Evolutionary conservation across 2,113 vertebrate species (phyloP).

Genomic region (Gnathonemus longibarbis): DNA sequence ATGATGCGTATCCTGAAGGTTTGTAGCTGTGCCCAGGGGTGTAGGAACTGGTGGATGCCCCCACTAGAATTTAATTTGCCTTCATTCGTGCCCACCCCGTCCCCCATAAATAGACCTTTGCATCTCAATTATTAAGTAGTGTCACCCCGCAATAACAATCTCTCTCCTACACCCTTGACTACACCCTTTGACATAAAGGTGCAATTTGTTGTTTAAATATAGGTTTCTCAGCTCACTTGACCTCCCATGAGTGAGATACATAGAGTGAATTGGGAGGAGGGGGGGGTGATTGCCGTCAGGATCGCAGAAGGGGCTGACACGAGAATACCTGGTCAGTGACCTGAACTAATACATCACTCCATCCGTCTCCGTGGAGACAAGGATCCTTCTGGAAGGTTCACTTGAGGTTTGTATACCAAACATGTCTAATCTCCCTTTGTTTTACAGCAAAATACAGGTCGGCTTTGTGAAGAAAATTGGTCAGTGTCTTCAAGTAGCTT

Average conservation of each 20-base stretch:
- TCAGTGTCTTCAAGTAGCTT: not conserved
- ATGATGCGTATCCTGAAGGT: not conserved
- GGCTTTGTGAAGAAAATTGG: not conserved
- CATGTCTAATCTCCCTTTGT: not conserved
- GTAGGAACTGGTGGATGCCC: not conserved
- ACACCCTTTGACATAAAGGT: not conserved
- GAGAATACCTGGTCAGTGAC: not conserved
- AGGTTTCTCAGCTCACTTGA: not conserved
- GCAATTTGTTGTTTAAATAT: not conserved
- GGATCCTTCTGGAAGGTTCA: not conserved
- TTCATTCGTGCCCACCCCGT: not conserved
- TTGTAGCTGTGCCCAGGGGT: not conserved
- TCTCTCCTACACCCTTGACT: not conserved
- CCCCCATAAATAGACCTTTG: not conserved
- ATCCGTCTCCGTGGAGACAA: not conserved
- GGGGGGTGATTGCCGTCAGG: not conserved
- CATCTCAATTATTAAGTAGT: not conserved
- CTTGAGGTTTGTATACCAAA: not conserved
- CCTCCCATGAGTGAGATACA: not conserved
- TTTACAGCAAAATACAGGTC: not conserved
- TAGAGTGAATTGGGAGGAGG: not conserved
- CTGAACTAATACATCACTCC: not conserved
- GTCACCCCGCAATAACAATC: not conserved
- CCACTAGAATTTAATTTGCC: not conserved
- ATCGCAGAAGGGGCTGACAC: not conserved